Evolutionary conservation across 2,797 vertebrate genomes (phyloP), one percentile per base, ranked within the genome.

Genomic region (Mastacembelus armatus): DNA sequence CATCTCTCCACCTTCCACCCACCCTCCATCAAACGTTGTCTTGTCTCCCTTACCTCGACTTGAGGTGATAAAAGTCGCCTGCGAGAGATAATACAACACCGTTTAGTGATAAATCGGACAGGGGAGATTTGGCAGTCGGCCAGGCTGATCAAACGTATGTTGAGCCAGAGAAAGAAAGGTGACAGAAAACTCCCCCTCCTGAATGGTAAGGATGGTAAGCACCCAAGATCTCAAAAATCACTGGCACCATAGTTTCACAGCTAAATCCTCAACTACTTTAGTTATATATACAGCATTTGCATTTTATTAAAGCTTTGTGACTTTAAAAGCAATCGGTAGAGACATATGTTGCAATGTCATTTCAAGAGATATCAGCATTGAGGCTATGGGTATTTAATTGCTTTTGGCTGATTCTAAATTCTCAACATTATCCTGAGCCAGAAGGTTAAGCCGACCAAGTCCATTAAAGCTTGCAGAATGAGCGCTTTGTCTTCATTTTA

Each of bases 1-100:
- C 47, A 62, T 36, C 68, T 27, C 32, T 10, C 57, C 61, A 66
- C 24, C 8, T 21, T 48, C 35, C 60, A 55, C 29, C 44, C 19
- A 24, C 38, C 45, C 33, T 77, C 24, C 59, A 61, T 77, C 72
- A 38, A 71, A n/a, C 30, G 15, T 49, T 18, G 9, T 67, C 56
- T 69, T 54, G 44, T 44, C 24, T 19, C 26, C 47, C 27, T 54
- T 61, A 50, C 68, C 56, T 39, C 10, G 1, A 54, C 57, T 51
- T 22, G 50, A 70, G 52, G 77, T 80, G 69, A 81, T 85, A 84
- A 79, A 83, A 87, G 81, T 85, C 83, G 65, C 21, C 12, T n/a
- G 39, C 71, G 80, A 65, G 78, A 71, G 71, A 82, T 88, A 80
- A 88, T 79, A 76, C 68, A 72, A 80, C 65, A 59, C 39, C 75